Evolutionary conservation across 2,888 invertebrate genomes (phyloP), one percentile per base, ranked within the genome.

Genomic region (Branchipolynoe longqiensis): DNA sequence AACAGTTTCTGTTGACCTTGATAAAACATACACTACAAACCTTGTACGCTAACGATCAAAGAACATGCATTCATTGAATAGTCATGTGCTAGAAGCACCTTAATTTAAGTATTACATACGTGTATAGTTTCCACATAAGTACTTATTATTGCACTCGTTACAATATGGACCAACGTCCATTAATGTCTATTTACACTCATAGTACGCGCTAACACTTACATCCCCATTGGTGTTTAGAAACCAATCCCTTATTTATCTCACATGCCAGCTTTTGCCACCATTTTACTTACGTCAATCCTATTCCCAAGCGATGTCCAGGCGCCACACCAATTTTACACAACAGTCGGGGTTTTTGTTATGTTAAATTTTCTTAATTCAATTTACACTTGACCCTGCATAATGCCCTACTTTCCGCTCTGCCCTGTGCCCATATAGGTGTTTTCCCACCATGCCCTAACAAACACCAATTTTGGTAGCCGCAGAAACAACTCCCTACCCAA

Each of bases 71-170:
- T 69, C 69, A 69, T 69, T 36, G 8, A 36, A 36, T 69, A 69
- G 22, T 33, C 38, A 36, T 18, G 69, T 69, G 69, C 69, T 3
- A 0, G 38, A 38, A 36, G 69, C 69, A 69, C 69, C 69, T 33
- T 69, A 69, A 69, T 69, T 28, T 48, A 69, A 69, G 1, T 33
- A 38, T 33, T 69, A 69, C 62, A 28, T 31, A 62, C 62, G 25
- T 58, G 62, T 25, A 14, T 31, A 28, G 22, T 25, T 58, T 58
- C 58, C n/a, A 4, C 4, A 36, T 22, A 33, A 22, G 33, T 69
- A 69, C 69, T 4, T 69, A 69, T 69, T 69, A 69, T 69, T 69
- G 69, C 69, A 69, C 69, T 69, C 69, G 3, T 69, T 14, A 69
- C 69, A 69, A 38, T 38, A 36, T 33, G 38, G 69, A 69, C 69